phyloP scores from a whole-genome alignment of 2,888 invertebrate genomes.

The Papilio gigon region DNA sequence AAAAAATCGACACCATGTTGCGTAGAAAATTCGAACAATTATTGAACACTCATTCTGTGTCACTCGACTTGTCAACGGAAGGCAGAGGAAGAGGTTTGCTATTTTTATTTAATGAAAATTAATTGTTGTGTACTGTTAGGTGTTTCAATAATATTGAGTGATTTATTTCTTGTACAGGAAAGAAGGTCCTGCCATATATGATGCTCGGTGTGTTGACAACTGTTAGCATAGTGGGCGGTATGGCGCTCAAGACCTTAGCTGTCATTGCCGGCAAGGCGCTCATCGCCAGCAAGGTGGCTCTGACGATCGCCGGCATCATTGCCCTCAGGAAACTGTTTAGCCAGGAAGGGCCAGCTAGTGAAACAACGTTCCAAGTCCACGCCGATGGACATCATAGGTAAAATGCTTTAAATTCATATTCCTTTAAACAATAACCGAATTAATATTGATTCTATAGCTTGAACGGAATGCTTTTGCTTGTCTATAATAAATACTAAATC shows the following conservation, averaged over 20 bases:
- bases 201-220: conserved; percentile 84
- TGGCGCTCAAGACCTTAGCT: conserved; percentile 86
- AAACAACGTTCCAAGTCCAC: conserved; percentile 86
- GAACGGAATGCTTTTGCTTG: conserved; percentile 25
- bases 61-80: conserved; percentile 83
- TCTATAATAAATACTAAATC: conserved; percentile 47
- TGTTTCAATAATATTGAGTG: conserved; percentile 40
- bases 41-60: conserved; percentile 84
- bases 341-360: conserved; percentile 83
- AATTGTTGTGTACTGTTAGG: too few species aligned
- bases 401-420: conserved; percentile 43
- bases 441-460: background rate
- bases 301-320: conserved; percentile 87
- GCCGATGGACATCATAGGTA: conserved; percentile 86
- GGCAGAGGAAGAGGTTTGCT: conserved; percentile 78
- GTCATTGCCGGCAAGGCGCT: conserved; percentile 87
- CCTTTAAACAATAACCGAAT: background rate
- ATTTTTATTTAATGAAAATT: too few species aligned
- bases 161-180: conserved; percentile 61
- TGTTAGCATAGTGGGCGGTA: conserved; percentile 86
- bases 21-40: conserved; percentile 82
- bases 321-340: conserved; percentile 88
- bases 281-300: conserved; percentile 87
- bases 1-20: conserved; percentile 80
- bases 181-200: conserved; percentile 82